Percentiles rank a stretch among this genome's conserved stretches.
Evolutionary conservation across 2,113 vertebrate genomes (phyloP).

Genomic region (Chlamydotis undulata): DNA sequence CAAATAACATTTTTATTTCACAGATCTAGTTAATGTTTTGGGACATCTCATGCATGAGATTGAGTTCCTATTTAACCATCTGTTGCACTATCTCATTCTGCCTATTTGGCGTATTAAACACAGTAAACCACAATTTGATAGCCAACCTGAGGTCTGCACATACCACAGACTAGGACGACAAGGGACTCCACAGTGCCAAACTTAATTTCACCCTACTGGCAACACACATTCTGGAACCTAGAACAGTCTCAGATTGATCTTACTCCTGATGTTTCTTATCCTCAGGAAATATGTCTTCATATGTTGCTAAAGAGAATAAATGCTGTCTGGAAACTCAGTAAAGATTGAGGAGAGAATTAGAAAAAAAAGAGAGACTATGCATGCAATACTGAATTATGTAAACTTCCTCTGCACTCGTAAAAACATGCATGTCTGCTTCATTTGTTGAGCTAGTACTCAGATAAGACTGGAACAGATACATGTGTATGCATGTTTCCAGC

Average conservation of each 20-base stretch:
- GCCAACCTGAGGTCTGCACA: neutral
- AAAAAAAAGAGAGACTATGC: neutral
- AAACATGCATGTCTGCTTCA: neutral
- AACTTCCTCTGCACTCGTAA: neutral
- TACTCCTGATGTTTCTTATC: neutral
- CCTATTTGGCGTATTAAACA: neutral
- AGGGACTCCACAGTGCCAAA: too few species aligned
- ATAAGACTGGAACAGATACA: neutral
- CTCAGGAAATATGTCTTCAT: neutral
- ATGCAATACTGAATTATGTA: neutral
- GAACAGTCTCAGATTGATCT: neutral
- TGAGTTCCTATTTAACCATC: neutral
- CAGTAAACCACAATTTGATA: neutral
- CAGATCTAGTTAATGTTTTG: neutral
- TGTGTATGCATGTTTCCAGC: neutral
- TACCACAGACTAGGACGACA: neutral
- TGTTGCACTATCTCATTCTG: neutral
- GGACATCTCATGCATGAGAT: neutral
- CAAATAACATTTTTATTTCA: neutral
- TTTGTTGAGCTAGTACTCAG: neutral
- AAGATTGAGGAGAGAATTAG: neutral
- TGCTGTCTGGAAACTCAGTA: neutral
- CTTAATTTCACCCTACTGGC: neutral
- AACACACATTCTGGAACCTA: neutral
- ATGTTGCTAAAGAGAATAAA: neutral